Evolutionary conservation across 2,797 vertebrate genomes (phyloP).

Genomic region (Myotis planiceps): DNA sequence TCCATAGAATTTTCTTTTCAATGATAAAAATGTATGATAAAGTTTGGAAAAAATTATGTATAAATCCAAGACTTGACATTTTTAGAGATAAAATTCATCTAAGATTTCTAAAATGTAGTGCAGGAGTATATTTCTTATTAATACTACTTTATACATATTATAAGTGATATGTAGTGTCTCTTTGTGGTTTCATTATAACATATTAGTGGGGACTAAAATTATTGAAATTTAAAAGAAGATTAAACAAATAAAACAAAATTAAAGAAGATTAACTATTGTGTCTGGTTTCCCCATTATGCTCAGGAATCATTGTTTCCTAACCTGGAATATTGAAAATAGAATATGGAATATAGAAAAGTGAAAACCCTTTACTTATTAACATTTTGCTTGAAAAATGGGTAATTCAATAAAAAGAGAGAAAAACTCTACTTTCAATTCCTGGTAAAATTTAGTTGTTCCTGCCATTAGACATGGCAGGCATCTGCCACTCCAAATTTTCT

Average conservation of each 20-base stretch:
- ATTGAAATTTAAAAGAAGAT: constrained; percentile 66
- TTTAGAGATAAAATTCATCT: constrained; percentile 19
- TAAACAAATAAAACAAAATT: background rate
- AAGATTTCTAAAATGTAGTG: background rate
- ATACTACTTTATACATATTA: background rate
- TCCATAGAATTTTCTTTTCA: constrained; percentile 1
- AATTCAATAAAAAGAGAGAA: constrained; percentile 65
- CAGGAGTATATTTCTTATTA: background rate
- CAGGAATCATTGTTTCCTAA: constrained; percentile 62
- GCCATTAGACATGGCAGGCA: constrained; percentile 36
- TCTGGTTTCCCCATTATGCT: constrained; percentile 21
- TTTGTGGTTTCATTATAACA: constrained; percentile 28
- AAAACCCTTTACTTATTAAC: constrained; percentile 71
- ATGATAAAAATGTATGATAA: background rate
- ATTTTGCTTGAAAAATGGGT: constrained; percentile 61
- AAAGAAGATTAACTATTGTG: constrained; percentile 57
- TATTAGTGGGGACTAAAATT: constrained; percentile 31
- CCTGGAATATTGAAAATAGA: constrained; percentile 41
- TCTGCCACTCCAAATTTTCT: constrained; percentile 64
- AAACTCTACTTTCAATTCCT: constrained; percentile 74
- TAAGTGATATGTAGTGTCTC: background rate
- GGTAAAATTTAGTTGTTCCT: constrained; percentile 75
- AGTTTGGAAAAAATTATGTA: background rate
- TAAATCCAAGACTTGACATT: background rate
- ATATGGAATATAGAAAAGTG: too few relatives aligned